These are phyloP conservation scores for Valencia hispanica DNA, from an alignment of 2,797 vertebrate genomes.

Conservation along the genomic window DNA sequence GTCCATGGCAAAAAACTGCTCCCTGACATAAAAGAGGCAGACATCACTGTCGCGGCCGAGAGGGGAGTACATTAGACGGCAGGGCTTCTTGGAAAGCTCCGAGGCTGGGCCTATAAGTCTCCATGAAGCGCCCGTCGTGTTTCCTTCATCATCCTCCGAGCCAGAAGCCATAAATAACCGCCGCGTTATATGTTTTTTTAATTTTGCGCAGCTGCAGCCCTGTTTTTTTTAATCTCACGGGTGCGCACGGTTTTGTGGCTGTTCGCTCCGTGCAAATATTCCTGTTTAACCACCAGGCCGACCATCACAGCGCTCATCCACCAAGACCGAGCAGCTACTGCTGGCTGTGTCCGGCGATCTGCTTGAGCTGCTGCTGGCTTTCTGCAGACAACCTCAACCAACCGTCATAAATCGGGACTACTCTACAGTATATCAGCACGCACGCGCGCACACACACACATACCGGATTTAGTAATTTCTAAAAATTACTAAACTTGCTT, in stretches of 20 bases:
- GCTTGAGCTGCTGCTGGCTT: too few relatives aligned
- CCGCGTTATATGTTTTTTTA: conserved; percentile 25
- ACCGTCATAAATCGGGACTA: not conserved
- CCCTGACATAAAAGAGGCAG: conserved; percentile 77
- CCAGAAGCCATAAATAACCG: conserved; percentile 70
- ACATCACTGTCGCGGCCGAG: conserved; percentile 73
- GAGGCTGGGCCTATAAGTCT: conserved; percentile 72
- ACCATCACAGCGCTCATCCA: conserved; percentile 1
- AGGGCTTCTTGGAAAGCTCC: conserved; percentile 74
- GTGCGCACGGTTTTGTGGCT: conserved; percentile 20
- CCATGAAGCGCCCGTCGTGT: conserved; percentile 62
- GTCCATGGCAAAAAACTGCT: conserved; percentile 82
- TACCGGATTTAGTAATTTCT: too few relatives aligned
- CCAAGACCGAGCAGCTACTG: conserved; percentile 20
- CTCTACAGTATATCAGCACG: too few relatives aligned
- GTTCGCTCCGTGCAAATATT: conserved; percentile 27
- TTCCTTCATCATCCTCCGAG: conserved; percentile 50
- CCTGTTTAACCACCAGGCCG: conserved; percentile 27
- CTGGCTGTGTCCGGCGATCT: not conserved
- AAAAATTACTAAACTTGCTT: conserved; percentile 2
- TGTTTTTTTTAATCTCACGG: conserved; percentile 11
- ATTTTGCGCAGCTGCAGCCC: conserved; percentile 12
- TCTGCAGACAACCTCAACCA: conserved; percentile 9
- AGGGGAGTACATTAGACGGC: conserved; percentile 75
- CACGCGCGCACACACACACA: too few relatives aligned